phyloP scores from a whole-genome alignment of 92 coral and sea anemone genomes.

The Montipora capitata region DNA sequence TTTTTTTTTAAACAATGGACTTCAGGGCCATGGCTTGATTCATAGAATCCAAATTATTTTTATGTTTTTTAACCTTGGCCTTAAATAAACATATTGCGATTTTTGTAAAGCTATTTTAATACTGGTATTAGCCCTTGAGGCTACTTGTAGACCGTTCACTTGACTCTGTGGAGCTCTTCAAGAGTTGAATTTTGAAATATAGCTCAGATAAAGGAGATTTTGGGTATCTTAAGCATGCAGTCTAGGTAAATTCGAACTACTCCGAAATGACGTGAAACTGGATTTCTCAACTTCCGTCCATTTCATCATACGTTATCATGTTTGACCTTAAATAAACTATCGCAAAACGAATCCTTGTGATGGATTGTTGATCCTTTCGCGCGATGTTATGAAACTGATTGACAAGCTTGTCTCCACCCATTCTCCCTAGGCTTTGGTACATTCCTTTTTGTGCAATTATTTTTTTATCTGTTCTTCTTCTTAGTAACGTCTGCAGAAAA shows the following conservation, averaged over 20 bases:
- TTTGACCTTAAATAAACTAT: not conserved
- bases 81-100: not conserved
- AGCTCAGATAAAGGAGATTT: not conserved
- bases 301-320: not conserved
- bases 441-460: not conserved
- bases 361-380: not conserved
- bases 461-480: too few relatives aligned
- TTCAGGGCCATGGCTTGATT: not conserved
- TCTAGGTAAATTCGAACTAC: not conserved
- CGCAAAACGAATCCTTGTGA: not conserved
- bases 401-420: not conserved
- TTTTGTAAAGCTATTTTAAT: not conserved
- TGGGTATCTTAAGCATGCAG: not conserved
- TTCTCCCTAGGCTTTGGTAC: not conserved
- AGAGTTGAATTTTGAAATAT: too few relatives aligned
- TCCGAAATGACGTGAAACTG: not conserved
- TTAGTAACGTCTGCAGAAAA: too few relatives aligned
- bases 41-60: not conserved
- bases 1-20: not conserved
- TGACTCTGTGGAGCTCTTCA: too few relatives aligned
- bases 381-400: not conserved
- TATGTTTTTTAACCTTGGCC: not conserved
- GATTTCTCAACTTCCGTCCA: constrained; percentile 5
- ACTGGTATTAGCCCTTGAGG: not conserved
- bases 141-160: too few relatives aligned